These are phyloP conservation scores for Potamarius usumacintae DNA, from an alignment of 2,113 vertebrate species.

Conservation along the genomic window DNA sequence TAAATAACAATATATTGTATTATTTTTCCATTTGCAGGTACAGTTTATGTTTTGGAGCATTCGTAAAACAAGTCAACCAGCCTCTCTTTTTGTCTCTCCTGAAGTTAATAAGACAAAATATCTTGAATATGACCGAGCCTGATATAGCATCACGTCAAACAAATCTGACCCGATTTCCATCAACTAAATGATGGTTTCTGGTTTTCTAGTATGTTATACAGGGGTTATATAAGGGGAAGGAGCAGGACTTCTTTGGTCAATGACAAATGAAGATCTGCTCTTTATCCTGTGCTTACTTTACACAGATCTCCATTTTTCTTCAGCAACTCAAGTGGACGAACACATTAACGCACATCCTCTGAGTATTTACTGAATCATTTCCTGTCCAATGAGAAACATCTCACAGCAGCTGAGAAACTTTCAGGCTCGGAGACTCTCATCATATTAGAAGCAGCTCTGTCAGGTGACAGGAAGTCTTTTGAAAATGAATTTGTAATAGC, in stretches of 20 bases:
- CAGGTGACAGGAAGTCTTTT: neutral
- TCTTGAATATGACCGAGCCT: too few relatives aligned
- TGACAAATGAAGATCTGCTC: neutral
- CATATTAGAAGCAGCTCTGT: neutral
- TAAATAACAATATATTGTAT: neutral
- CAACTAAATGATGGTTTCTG: neutral
- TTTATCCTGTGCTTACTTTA: neutral
- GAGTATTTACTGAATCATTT: neutral
- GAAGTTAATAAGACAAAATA: neutral
- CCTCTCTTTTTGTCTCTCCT: neutral
- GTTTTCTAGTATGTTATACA: neutral
- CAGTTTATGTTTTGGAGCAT: neutral
- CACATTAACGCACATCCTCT: neutral
- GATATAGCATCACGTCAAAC: neutral
- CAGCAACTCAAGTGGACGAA: neutral
- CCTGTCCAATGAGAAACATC: neutral
- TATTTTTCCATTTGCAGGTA: neutral
- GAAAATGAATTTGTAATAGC: neutral
- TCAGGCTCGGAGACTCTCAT: neutral
- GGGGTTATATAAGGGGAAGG: neutral
- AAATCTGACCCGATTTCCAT: neutral
- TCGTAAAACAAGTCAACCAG: neutral
- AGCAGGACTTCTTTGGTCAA: neutral
- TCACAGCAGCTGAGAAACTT: neutral
- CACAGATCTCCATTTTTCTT: neutral